These are phyloP conservation scores for Zhuqinia jingwanae DNA, from an alignment of 2,888 invertebrate genomes.

Conservation along the genomic window DNA sequence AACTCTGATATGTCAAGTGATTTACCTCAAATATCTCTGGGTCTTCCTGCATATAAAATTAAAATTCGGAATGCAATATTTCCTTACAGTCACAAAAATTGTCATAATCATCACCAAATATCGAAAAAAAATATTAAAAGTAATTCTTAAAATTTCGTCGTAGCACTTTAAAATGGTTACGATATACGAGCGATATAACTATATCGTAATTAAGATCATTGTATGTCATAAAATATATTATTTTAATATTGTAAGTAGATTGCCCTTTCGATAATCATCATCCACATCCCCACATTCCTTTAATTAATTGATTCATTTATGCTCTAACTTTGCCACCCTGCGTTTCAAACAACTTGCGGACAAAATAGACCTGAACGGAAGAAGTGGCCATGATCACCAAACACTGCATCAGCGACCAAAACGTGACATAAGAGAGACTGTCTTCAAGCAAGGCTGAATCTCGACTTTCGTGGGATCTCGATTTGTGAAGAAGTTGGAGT, in stretches of 20 bases:
- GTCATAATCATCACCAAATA: too few relatives aligned
- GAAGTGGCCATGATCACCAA: slow-evolving; percentile 90
- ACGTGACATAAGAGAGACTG: slow-evolving; percentile 92
- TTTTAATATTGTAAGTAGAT: not conserved
- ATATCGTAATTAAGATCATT: too few relatives aligned
- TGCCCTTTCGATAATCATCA: not conserved
- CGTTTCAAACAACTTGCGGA: slow-evolving; percentile 92
- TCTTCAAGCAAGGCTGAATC: slow-evolving; percentile 90
- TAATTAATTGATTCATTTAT: slow-evolving; percentile 16
- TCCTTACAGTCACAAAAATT: not conserved
- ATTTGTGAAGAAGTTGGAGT: slow-evolving; percentile 90
- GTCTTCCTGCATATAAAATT: not conserved
- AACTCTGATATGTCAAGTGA: not conserved
- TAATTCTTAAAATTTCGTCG: too few relatives aligned
- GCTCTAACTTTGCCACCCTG: slow-evolving; percentile 78
- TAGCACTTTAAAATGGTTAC: too few relatives aligned
- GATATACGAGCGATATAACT: too few relatives aligned
- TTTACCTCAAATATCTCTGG: not conserved
- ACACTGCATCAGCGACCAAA: slow-evolving; percentile 94
- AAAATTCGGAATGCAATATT: not conserved
- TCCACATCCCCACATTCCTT: not conserved
- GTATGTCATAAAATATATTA: too few relatives aligned
- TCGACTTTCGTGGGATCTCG: slow-evolving; percentile 89
- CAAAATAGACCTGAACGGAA: slow-evolving; percentile 91
- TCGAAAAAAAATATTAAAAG: too few relatives aligned